Evolutionary conservation across 1,140 invertebrate species (phyloP), one percentile per base, ranked within the genome.

Genomic region (Liolophura sinensis): DNA sequence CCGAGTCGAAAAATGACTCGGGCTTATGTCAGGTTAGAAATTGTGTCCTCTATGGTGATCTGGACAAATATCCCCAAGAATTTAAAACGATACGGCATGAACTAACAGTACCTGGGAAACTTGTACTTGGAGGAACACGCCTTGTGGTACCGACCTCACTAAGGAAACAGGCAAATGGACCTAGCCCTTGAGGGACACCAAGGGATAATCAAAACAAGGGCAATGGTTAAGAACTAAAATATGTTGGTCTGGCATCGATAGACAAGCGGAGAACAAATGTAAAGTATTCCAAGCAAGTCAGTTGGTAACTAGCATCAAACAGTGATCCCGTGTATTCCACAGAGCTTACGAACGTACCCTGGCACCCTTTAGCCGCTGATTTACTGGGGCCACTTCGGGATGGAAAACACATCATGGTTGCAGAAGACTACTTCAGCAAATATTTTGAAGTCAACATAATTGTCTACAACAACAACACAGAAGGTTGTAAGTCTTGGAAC

Each of bases 221-320:
- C 63, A 73, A 25, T 54, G 62, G 47, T 55, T 74, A 11, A 56
- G 69, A 62, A 63, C 57, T 11, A 70, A 70, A 48, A 65, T 73
- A 48, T 70, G 67, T 67, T 77, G 75, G 75, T 59, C 71, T 14
- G 51, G 54, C 7, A 66, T 76, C 18, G 69, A 76, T 20, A 73
- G 73, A 62, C 67, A 74, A 5, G 66, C 62, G n/a, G 66, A 73
- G 25, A 55, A 68, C 54, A 66, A 52, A 48, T 58, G 48, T 22
- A 73, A 66, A 56, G 63, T 47, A 12, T 76, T 65, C 56, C 60
- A 72, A 61, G n/a, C n/a, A n/a, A n/a, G 31, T 40, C 31, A 40
- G 31, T 40, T 40, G 31, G 31, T 40, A 40, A 40, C 31, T 40
- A 40, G 31, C 31, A 9, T 40, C 31, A 40, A 40, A 40, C 31